Conservation (phyloP, 2,888 invertebrate species). For the Caenorhabditis becei region DNA sequence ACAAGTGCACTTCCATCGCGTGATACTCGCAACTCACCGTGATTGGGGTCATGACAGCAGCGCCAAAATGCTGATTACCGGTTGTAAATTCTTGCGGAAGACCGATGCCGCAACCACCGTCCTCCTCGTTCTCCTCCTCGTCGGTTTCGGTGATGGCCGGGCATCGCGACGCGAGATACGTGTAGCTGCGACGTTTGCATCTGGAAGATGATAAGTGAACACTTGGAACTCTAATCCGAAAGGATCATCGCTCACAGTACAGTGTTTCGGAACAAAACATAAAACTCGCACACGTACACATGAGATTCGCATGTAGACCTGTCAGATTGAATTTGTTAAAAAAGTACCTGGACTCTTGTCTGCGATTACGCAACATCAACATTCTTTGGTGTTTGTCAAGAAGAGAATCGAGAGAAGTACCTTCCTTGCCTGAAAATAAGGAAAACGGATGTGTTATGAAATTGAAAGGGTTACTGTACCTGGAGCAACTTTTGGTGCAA, state of each 20-base stretch:
- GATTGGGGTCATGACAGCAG: constrained; percentile 35
- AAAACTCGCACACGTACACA: constrained; percentile 5
- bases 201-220: constrained; percentile 23
- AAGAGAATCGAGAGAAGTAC: constrained; percentile 59
- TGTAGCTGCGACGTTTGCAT: constrained; percentile 57
- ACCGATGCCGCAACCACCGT: constrained; percentile 12
- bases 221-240: constrained; percentile 13
- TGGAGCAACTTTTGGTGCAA: constrained; percentile 46
- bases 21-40: constrained; percentile 25
- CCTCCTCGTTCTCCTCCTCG: constrained; percentile 51
- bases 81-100: constrained; percentile 43
- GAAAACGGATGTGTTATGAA: not conserved
- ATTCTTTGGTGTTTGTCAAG: constrained; percentile 60
- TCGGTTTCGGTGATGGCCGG: constrained; percentile 62
- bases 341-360: constrained; percentile 53
- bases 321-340: constrained; percentile 33
- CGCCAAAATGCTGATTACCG: constrained; percentile 13
- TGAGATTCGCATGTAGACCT: constrained; percentile 16
- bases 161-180: constrained; percentile 47
- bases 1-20: constrained; percentile 14
- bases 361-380: constrained; percentile 45
- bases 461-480: not conserved
- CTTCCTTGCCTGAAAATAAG: constrained; percentile 43
- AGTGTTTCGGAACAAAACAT: not conserved
- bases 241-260: constrained; percentile 49